Evolutionary conservation across 2,113 vertebrate species (phyloP), one percentile per base, ranked within the genome.

Genomic region (Coregonus clupeaformis): DNA sequence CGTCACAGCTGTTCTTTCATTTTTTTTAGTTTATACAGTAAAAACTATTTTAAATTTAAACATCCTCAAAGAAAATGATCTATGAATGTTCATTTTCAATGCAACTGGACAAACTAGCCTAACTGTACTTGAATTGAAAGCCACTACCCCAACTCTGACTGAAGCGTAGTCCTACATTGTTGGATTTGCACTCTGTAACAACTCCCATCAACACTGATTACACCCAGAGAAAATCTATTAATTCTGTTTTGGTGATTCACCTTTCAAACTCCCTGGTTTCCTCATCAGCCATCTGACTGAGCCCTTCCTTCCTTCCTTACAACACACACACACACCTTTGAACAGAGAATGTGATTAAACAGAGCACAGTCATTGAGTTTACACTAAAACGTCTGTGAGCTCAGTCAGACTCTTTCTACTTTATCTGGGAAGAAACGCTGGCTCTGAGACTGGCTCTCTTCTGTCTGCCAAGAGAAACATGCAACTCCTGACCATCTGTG

Each of bases 391-490:
- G 62, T 79, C 79, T 82, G 36, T 42, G 74, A 69, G 64, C 68
- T 72, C 69, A 36, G 76, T 69, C 32, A 69, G 74, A 60, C 16
- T 45, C 68, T 73, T 75, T 65, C 36, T 45, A 68, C 74, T 77
- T 65, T 6, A 36, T 68, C 62, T 79, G 62, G 77, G 79, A 57
- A 67, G 18, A 68, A 65, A 72, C 59, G 45, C 73, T 69, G 74
- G 69, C 80, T 74, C 30, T 49, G 69, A 77, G 79, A 73, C 49
- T 52, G 9, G 52, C 12, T 32, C 69, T 69, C 25, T 12, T 74
- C 76, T 82, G 78, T 72, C 74, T 82, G 78, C 76, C 81, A 86
- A 80, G 73, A 84, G 75, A 78, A 85, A 65, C 84, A 79, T 4
- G 30, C 77, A 65, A 65, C 52, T 75, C 32, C 68, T 63, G 49